phyloP scores from a whole-genome alignment of 35 echinoderm and acorn worm species.

The Anneissia japonica region DNA sequence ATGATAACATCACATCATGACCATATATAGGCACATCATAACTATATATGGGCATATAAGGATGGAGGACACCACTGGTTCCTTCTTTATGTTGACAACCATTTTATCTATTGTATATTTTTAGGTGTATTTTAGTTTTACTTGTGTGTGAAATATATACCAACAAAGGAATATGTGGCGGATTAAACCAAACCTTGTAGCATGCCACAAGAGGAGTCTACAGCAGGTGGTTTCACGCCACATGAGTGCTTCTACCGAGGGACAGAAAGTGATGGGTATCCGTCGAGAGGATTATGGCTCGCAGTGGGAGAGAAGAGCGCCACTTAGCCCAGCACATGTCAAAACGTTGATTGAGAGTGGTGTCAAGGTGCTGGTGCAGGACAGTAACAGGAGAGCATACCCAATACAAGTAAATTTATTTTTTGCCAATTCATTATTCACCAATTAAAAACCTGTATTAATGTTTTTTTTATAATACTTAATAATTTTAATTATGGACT shows the following conservation, averaged over 20 bases:
- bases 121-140: too few species aligned
- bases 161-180: neutral
- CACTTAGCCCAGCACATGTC: constrained; percentile 68
- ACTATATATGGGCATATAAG: too few species aligned
- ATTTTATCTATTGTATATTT: too few species aligned
- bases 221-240: neutral
- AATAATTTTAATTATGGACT: too few species aligned
- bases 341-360: constrained; percentile 59
- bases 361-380: constrained; percentile 73
- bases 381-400: constrained; percentile 87
- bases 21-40: too few species aligned
- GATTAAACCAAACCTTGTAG: neutral
- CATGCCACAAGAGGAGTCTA: neutral
- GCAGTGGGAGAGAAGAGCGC: constrained; percentile 84
- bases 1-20: too few species aligned
- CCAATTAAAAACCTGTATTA: too few species aligned
- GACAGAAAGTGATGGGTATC: constrained; percentile 43
- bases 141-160: too few species aligned
- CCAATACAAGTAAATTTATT: constrained; percentile 80
- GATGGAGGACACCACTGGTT: too few species aligned
- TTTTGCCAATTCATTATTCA: too few species aligned
- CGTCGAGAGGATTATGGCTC: constrained; percentile 87
- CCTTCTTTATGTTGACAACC: too few species aligned
- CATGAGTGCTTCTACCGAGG: neutral
- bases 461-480: too few species aligned